Base-by-base conservation (phyloP, 2,888 invertebrate genomes). In the Julus scandinavius region DNA sequence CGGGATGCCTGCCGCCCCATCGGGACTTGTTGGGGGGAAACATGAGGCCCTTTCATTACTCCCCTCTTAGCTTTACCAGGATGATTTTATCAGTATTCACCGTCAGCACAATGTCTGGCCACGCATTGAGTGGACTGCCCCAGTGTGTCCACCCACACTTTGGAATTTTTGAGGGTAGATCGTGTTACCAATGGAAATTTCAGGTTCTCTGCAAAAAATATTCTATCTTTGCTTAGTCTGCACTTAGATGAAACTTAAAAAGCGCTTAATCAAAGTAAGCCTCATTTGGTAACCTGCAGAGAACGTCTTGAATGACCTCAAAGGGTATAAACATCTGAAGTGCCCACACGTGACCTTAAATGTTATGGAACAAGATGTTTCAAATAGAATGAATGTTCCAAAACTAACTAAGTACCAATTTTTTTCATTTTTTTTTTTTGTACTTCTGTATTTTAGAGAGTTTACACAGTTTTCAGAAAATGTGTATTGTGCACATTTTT, bases 31-130 rank as follows among this genome's bases (percentile, higher is more conserved):
- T 17, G 17, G 63, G 63, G 63, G 63, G 63, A 17, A 63, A 63
- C 63, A 20, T 20, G 63, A 63, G 63, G 63, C 63, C 63, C 63
- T 63, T 63, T 63, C 63, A 63, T 63, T n/a, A 20, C 9, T 63
- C 63, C 63, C 63, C 63, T 63, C 63, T 63, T 63, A 20, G 63
- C 63, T 63, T 63, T 63, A 63, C 63, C 63, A 20, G 3, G 63
- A 63, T 63, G 63, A 63, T 63, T 63, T 63, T 63, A 63, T 63
- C 63, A 63, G 63, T 20, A 63, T 63, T 63, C 63, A 63, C 7
- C 63, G 63, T 5, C 63, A n/a, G n/a, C 1, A 63, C 63, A 63
- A 63, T 63, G 63, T 63, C 63, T 63, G 63, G 63, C 20, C 63
- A 63, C n/a, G 63, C 63, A 63, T 7, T 63, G 63, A 63, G 63